Evolutionary conservation across 1,140 invertebrate species (phyloP).

Genomic region (Lycorma delicatula): DNA sequence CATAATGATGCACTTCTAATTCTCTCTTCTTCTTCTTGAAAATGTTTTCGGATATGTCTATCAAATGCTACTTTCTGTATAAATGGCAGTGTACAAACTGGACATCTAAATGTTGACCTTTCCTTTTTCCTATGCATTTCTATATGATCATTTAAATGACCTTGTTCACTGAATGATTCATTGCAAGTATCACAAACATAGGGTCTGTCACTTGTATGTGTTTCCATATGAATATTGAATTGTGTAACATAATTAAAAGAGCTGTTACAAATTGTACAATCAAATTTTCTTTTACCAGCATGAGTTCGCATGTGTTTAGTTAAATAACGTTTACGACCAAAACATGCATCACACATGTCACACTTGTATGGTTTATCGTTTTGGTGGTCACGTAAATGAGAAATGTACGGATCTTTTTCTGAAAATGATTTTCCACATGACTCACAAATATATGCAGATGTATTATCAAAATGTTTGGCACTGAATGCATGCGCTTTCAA

Average conservation of each 20-base stretch:
- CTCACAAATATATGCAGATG: neutral
- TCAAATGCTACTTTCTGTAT: neutral
- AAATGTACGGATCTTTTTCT: neutral
- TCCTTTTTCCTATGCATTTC: neutral
- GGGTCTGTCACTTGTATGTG: neutral
- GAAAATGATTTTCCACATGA: neutral
- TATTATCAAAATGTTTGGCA: neutral
- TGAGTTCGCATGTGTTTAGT: slow-evolving; percentile 1
- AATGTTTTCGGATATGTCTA: neutral
- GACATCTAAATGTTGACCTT: neutral
- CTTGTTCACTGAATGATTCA: neutral
- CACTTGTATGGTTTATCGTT: neutral
- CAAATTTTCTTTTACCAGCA: neutral
- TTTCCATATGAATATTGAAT: neutral
- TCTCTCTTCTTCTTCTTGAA: neutral
- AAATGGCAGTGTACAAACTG: neutral
- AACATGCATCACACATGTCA: neutral
- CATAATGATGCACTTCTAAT: neutral
- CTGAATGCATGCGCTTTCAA: neutral
- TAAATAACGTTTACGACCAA: neutral
- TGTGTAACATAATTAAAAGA: neutral
- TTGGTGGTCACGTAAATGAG: neutral
- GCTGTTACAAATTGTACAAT: neutral
- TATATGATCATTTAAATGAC: neutral
- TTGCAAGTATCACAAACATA: neutral